Evolutionary conservation across 2,113 vertebrate species (phyloP).

Genomic region (Limanda limanda): DNA sequence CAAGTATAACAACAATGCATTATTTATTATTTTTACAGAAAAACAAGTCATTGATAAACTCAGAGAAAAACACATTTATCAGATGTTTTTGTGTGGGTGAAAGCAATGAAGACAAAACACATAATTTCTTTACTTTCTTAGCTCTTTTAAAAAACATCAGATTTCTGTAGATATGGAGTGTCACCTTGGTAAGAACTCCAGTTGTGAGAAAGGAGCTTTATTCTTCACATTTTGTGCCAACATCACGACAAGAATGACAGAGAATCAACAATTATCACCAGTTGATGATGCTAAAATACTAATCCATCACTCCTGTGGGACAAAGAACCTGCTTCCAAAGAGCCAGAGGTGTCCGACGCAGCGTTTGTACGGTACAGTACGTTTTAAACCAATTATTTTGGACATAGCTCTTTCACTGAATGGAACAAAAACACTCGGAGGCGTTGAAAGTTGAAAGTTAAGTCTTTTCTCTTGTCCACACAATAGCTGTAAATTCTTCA

Average conservation of each 20-base stretch:
- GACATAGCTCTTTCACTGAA: constrained; percentile 21
- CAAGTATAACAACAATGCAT: too few relatives aligned
- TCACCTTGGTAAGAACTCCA: background rate
- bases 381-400: constrained; percentile 42
- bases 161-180: background rate
- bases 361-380: background rate
- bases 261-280: background rate
- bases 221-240: background rate
- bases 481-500: constrained; percentile 47
- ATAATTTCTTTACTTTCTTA: too few relatives aligned
- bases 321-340: background rate
- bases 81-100: too few relatives aligned
- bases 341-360: background rate
- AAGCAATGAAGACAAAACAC: too few relatives aligned
- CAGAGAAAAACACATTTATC: too few relatives aligned
- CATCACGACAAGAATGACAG: background rate
- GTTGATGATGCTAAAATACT: background rate
- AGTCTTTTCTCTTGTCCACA: constrained; percentile 34
- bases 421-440: constrained; percentile 37
- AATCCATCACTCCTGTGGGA: background rate
- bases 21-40: too few relatives aligned
- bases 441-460: constrained; percentile 19
- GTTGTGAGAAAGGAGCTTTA: too few relatives aligned
- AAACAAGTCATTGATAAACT: too few relatives aligned
- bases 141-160: too few relatives aligned